Base-by-base conservation (phyloP, 2,888 invertebrate species). In the Macrophya alboannulata region DNA sequence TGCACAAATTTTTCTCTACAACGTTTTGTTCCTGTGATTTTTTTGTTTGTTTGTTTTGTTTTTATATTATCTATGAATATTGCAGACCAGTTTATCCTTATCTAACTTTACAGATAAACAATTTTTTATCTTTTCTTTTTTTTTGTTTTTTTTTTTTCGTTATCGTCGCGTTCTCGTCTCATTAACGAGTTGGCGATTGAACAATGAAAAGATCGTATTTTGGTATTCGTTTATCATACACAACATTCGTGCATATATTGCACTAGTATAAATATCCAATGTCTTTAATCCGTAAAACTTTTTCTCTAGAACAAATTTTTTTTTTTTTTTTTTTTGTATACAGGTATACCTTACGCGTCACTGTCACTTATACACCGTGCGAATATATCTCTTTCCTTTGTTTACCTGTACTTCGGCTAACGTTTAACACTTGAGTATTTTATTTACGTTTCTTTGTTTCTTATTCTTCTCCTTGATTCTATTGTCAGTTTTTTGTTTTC, bases 61-160 rank as follows among this genome's bases (percentile, higher is more conserved):
- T 17, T 55, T 55, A 8, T 2, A 15, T n/a, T 37, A 68, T 6
- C 25, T 17, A 31, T 37, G 37, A 68, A 68, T 37, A 68, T 37
- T 68, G 68, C 68, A 17, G 37, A 68, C 37, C 25, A 21, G 12
- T 37, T 37, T 68, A 68, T 68, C 37, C 68, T 4, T 37, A 17
- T 68, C 37, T 17, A 17, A 68, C 31, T 15, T 68, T 37, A 68
- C 4, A 68, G 37, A 68, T 68, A 6, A 37, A 9, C 3, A 76
- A 65, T 25, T 59, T 74, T 68, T 84, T 43, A 43, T 74, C 55
- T 25, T 15, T 51, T 85, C 82, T 25, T 21, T 65, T 48, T n/a
- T n/a, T 55, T 8, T 40, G 71, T 72, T 51, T 62, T 65, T 17
- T 4, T 4, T 21, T 9, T 12, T 31, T 43, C 65, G 65, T 68